These are phyloP conservation scores for Chalcis sispes DNA, from an alignment of 2,888 invertebrate genomes.

Conservation along the genomic window DNA sequence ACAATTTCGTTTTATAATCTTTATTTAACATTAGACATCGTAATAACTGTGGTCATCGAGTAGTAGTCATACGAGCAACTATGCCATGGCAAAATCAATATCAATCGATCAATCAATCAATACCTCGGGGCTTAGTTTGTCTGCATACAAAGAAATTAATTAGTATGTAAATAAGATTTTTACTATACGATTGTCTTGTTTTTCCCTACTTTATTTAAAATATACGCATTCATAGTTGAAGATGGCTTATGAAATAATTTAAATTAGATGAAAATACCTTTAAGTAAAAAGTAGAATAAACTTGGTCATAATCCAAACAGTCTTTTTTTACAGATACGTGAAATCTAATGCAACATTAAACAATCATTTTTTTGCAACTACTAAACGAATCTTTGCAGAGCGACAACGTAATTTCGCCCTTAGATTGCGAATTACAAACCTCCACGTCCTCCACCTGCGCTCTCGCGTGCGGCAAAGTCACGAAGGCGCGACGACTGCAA, in stretches of 20 bases:
- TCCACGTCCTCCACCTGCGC: neutral
- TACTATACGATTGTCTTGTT: slow-evolving; percentile 19
- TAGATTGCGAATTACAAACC: too few species aligned
- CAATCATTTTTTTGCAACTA: too few species aligned
- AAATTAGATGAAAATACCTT: too few species aligned
- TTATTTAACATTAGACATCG: neutral
- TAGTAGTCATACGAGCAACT: slow-evolving; percentile 1
- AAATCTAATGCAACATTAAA: too few species aligned
- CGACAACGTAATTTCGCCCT: slow-evolving; percentile 1
- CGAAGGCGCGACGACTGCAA: neutral
- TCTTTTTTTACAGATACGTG: too few species aligned
- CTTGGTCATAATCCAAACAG: too few species aligned
- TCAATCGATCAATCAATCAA: slow-evolving; percentile 35
- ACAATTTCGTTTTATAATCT: neutral
- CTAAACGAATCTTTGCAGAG: too few species aligned
- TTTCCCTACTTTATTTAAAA: too few species aligned
- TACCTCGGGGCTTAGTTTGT: neutral
- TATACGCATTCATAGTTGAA: too few species aligned
- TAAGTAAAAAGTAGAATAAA: too few species aligned
- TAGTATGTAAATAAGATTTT: slow-evolving; percentile 15
- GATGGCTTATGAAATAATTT: too few species aligned
- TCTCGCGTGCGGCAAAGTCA: neutral
- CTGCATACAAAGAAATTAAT: neutral
- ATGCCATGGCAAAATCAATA: slow-evolving; percentile 19
- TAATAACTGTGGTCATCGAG: slow-evolving; percentile 5